Evolutionary conservation across 1,140 invertebrate genomes (phyloP).

Genomic region (Octopus bimaculoides): DNA sequence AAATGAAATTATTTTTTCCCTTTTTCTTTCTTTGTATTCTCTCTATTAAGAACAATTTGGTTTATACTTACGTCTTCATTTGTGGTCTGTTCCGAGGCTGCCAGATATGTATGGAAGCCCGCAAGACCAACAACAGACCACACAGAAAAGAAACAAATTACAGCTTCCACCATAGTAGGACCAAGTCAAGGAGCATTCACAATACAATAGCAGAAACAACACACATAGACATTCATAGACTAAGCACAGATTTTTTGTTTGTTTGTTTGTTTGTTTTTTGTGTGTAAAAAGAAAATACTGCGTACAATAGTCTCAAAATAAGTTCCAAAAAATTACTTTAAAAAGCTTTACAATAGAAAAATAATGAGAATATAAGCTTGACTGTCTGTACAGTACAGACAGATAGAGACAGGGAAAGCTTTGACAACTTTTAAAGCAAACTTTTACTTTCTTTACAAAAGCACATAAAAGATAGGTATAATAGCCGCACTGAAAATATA

Average conservation of each 20-base stretch:
- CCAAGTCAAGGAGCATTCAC: slow-evolving; percentile 35
- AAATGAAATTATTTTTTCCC: no score
- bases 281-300: background rate
- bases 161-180: slow-evolving; percentile 74
- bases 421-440: no score
- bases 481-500: no score
- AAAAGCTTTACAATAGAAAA: no score
- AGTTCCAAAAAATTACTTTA: no score
- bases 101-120: slow-evolving; percentile 97
- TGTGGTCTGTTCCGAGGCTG: slow-evolving; percentile 95
- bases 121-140: slow-evolving; percentile 97
- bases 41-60: no score
- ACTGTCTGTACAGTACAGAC: no score
- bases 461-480: no score
- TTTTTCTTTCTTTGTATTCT: no score
- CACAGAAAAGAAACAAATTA: slow-evolving; percentile 95
- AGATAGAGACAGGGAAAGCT: no score
- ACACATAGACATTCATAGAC: background rate
- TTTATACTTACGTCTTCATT: slow-evolving; percentile 72
- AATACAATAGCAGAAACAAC: background rate
- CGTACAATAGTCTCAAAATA: background rate
- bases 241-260: background rate
- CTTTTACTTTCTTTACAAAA: no score
- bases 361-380: no score
- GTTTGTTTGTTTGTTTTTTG: background rate